Percentiles rank a stretch among this genome's conserved stretches.
Evolutionary conservation across 1,140 invertebrate species (phyloP).

Genomic region (Daktulosphaira vitifoliae): DNA sequence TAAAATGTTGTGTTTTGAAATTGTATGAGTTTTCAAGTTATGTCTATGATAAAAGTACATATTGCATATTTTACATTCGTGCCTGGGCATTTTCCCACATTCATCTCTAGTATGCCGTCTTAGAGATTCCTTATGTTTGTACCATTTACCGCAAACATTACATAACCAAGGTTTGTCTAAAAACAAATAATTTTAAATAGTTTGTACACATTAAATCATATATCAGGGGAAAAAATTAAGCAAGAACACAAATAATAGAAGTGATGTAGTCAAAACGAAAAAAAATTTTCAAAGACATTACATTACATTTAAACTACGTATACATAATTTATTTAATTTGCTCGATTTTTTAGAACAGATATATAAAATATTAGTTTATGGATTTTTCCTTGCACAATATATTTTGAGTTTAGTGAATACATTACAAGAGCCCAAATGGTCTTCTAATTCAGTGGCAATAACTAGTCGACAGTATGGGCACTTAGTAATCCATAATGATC

Average conservation of each 20-base stretch:
- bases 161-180: conserved; percentile 2
- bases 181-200: neutral
- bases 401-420: conserved; percentile 28
- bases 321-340: no score
- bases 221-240: no score
- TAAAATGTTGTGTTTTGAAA: conserved; percentile 28
- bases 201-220: no score
- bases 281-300: no score
- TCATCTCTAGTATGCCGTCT: conserved; percentile 52
- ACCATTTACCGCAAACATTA: conserved; percentile 41
- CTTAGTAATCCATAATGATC: neutral
- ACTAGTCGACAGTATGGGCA: conserved; percentile 34
- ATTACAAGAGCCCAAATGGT: conserved; percentile 32
- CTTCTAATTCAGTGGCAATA: conserved; percentile 23
- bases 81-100: conserved; percentile 44
- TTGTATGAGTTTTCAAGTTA: conserved; percentile 19
- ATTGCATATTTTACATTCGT: conserved; percentile 24
- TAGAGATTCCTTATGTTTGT: conserved; percentile 47
- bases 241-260: no score
- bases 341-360: no score
- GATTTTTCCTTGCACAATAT: neutral
- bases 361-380: no score
- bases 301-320: no score
- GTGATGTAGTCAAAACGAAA: no score
- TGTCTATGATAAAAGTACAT: conserved; percentile 31